Evolutionary conservation across 92 coral and sea anemone genomes (phyloP), one percentile per base, ranked within the genome.

Genomic region (Pocillopora grandis): DNA sequence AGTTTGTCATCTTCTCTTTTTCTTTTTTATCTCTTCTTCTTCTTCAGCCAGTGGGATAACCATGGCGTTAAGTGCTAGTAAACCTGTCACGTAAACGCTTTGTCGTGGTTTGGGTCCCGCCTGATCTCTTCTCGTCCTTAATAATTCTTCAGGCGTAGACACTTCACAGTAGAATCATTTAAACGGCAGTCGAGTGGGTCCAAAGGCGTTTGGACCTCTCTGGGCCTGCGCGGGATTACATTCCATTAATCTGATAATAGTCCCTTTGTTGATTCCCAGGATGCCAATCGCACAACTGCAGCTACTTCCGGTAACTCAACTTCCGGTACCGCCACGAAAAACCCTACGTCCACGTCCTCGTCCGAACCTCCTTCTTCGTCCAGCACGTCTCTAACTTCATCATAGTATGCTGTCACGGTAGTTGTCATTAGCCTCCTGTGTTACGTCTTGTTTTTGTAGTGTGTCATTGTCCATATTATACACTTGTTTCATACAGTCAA

Each of bases 361-460:
- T 87, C 93, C 23, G 93, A 90, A 48, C 90, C 90, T 58, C 90
- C 91, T 31, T 90, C 94, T 15, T 88, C 94, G 23, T 91, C 94
- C 82, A 86, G 90, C 76, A 91, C 91, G 67, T 90, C 94, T 31
- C 81, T 90, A 66, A 81, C 91, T 33, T 90, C 94, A 11, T 67
- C 92, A 60, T 91, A 91, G 91, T 82, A 15, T 67, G 74, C 75
- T 83, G 86, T 33, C 72, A 70, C 15, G 19, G 68, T 59, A 20
- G 57, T 80, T 76, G 37, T 71, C 68, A 18, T 49, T 63, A 49
- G 62, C 59, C 58, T 36, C 55, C 8, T 70, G 75, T 70, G 75
- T 16, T 42, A 7, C 52, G 6, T 42, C 52, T 42, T 42, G 52
- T 42, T 0, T 42, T 42, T 42, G 52, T 42, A 42, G 4, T 42